A percentile compares a stretch with the other conserved stretches of the same genome.
These are phyloP conservation scores for Parasteatoda tepidariorum DNA, from an alignment of 1,140 invertebrate species.

Conservation along the genomic window DNA sequence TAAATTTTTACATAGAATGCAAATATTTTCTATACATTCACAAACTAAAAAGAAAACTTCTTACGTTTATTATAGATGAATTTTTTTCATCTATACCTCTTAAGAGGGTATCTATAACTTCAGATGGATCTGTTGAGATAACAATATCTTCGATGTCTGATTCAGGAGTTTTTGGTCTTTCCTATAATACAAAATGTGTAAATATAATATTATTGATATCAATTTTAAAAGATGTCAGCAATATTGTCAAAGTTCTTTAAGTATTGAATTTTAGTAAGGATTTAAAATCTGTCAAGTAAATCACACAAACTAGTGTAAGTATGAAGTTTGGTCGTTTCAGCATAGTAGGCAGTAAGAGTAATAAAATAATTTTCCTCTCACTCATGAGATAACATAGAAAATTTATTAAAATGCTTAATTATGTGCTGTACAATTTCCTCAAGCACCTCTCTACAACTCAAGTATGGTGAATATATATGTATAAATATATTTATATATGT, in stretches of 20 bases:
- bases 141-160: background rate
- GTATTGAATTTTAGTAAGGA: no score
- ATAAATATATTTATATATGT: no score
- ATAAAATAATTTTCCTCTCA: no score
- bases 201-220: background rate
- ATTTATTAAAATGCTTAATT: no score
- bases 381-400: no score
- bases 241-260: no score
- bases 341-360: no score
- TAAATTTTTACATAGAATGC: background rate
- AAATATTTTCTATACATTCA: no score
- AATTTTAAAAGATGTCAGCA: background rate
- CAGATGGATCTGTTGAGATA: background rate
- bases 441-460: no score
- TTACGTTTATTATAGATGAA: conserved; percentile 20
- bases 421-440: no score
- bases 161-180: background rate
- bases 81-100: conserved; percentile 8
- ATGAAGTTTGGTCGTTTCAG: background rate
- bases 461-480: no score
- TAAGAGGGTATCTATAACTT: background rate
- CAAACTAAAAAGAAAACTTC: no score
- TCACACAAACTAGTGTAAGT: background rate
- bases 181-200: background rate
- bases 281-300: background rate